Base-by-base conservation (phyloP, 1,140 invertebrate genomes). In the Cecropterus lyciades region DNA sequence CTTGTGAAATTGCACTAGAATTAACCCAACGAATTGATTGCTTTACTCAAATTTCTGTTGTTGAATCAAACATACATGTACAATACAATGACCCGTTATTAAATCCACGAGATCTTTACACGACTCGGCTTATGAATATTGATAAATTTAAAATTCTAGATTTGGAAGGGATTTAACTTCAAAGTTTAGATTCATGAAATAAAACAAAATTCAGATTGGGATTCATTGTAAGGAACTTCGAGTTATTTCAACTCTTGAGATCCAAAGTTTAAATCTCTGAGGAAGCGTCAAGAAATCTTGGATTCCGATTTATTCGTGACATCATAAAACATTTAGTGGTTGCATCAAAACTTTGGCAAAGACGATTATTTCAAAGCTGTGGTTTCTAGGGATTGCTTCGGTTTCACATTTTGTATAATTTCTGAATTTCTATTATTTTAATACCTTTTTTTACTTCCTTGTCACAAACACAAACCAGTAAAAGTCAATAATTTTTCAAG, bases 251-350 rank as follows among this genome's bases (percentile, higher is more conserved):
- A 51, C 59, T 62, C 57, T 49, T 62, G 46, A 62, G 59, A 52
- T 51, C 43, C 13, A 63, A 63, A 63, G 33, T 63, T 63, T 52
- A 52, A 63, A 63, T 63, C 46, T 63, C 59, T 13, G 37, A 27
- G 59, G 59, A 52, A 63, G 57, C 48, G 40, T 20, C 30, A 42
- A 51, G 59, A 42, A 63, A 52, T 63, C 30, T 49, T 14, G 48
- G 59, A 52, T 63, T 63, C 59, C 59, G 59, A 63, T 63, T 63
- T 63, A 63, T 63, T 51, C 59, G 46, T 63, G 59, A 63, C 48
- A 40, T 51, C 59, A 49, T 63, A 63, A 63, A 63, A 63, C 59
- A 63, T 63, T 63, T 51, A 63, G 59, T 51, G 48, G 48, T 46
- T 62, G 59, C 59, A 62, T 62, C 59, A 62, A 15, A 62, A 62